These are phyloP conservation scores for Papilio machaon DNA, from an alignment of 1,140 invertebrate species.

Conservation along the genomic window DNA sequence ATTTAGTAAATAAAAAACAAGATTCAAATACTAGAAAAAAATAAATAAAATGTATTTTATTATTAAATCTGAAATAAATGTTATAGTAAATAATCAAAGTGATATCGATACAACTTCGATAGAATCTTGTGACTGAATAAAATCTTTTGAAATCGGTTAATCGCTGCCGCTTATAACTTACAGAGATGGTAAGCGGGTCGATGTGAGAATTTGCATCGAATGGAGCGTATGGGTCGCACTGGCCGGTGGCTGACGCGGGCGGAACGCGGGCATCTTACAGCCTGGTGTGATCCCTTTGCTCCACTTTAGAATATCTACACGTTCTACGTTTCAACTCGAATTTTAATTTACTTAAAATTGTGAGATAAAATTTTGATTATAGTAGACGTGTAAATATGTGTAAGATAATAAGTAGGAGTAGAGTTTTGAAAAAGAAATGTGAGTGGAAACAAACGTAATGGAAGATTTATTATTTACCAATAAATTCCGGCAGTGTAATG, in stretches of 20 bases:
- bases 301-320: neutral
- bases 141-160: neutral
- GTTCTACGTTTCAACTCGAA: neutral
- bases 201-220: slow-evolving; percentile 79
- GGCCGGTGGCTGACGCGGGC: slow-evolving; percentile 56
- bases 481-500: neutral
- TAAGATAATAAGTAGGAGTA: no score
- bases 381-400: no score
- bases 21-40: no score
- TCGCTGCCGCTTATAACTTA: slow-evolving; percentile 40
- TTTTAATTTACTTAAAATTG: neutral
- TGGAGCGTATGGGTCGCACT: slow-evolving; percentile 62
- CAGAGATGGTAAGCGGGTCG: slow-evolving; percentile 51
- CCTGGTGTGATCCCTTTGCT: slow-evolving; percentile 4
- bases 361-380: no score
- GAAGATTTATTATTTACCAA: neutral
- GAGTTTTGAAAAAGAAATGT: no score
- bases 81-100: no score
- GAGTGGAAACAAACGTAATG: neutral
- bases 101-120: no score
- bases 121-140: no score
- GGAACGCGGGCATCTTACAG: slow-evolving; percentile 53
- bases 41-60: no score
- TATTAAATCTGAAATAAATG: no score
- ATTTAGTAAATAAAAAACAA: no score